Percentiles rank a stretch among this genome's conserved stretches.
Evolutionary conservation across 2,888 invertebrate species (phyloP).

Genomic region (Galerucella calmariensis): DNA sequence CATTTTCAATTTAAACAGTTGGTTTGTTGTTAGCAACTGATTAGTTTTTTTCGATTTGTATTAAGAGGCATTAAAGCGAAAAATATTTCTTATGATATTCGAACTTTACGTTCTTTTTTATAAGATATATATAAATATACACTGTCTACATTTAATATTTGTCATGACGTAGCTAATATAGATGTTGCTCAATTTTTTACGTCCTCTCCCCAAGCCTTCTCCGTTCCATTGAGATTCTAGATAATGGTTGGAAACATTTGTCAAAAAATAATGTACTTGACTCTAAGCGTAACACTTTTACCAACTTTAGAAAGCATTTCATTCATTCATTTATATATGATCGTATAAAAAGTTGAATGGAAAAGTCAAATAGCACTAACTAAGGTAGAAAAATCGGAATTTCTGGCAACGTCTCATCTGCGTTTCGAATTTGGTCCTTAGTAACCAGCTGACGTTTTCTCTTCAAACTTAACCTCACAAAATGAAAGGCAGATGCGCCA

Average conservation of each 20-base stretch:
- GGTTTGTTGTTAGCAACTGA: neutral
- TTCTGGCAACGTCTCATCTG: no score
- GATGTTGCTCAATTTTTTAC: conserved; percentile 48
- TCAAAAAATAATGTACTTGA: neutral
- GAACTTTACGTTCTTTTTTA: conserved; percentile 28
- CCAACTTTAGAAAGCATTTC: neutral
- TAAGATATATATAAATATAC: conserved; percentile 20
- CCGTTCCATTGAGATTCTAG: conserved; percentile 24
- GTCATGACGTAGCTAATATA: conserved; percentile 38
- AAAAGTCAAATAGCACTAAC: no score
- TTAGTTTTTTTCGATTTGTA: neutral
- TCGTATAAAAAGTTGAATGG: no score
- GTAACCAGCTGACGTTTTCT: no score
- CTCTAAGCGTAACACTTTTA: neutral
- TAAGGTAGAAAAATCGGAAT: neutral
- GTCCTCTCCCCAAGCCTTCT: conserved; percentile 33
- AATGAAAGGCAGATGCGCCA: no score
- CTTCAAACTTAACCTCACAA: no score
- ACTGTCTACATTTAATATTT: conserved; percentile 26
- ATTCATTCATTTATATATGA: no score
- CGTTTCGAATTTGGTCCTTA: no score
- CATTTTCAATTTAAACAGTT: conserved; percentile 1
- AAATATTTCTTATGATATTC: conserved; percentile 38
- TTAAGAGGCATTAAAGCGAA: conserved; percentile 22
- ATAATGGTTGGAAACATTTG: conserved; percentile 20